Percentiles rank a stretch among this genome's conserved stretches.
Evolutionary conservation across 2,113 vertebrate species (phyloP).

Genomic region (Podarcis raffonei): DNA sequence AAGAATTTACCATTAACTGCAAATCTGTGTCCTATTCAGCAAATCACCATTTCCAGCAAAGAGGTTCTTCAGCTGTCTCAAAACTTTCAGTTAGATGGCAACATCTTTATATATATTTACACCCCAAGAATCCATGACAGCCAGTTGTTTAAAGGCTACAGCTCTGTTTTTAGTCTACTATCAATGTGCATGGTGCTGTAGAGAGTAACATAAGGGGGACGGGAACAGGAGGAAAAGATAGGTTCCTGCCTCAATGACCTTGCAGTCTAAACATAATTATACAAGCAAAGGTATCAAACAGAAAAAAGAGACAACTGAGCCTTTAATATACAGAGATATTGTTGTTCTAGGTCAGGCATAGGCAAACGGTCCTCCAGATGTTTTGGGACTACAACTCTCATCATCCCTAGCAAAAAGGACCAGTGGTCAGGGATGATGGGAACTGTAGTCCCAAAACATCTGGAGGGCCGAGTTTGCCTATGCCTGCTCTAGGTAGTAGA

Average conservation of each 20-base stretch:
- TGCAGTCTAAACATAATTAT: background rate
- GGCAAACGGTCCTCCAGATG: too few species aligned
- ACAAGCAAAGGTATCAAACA: background rate
- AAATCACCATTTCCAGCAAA: background rate
- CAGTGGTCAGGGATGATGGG: too few species aligned
- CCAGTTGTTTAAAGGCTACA: background rate
- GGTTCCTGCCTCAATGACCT: background rate
- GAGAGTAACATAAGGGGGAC: background rate
- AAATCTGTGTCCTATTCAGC: background rate
- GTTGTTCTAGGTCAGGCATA: too few species aligned
- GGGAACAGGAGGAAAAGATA: background rate
- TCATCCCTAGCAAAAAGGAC: too few species aligned
- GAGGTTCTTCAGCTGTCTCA: background rate
- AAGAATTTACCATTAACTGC: background rate
- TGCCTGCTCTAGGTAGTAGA: background rate
- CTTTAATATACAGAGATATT: background rate
- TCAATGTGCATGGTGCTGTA: background rate
- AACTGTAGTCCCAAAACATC: too few species aligned
- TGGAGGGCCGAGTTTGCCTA: too few species aligned
- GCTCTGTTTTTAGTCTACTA: background rate
- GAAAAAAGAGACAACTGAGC: background rate
- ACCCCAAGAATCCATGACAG: background rate
- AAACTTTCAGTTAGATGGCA: background rate
- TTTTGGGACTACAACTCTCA: too few species aligned
- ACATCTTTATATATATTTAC: background rate